Base-by-base conservation (phyloP, 2,113 vertebrate genomes). In the Turnix velox region DNA sequence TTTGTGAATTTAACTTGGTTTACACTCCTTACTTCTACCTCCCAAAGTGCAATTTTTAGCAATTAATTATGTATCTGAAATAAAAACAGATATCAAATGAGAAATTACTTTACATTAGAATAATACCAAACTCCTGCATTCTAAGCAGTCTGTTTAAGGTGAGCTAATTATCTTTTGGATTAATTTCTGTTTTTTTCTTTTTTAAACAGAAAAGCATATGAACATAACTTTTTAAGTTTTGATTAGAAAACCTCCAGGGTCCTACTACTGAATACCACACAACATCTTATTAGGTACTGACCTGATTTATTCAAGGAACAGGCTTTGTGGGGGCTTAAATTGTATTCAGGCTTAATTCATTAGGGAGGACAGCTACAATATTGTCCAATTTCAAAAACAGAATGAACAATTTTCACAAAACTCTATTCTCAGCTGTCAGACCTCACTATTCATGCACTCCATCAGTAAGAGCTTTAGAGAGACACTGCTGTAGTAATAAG, bases 91-190 rank as follows among this genome's bases (percentile, higher is more conserved):
- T 62, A 42, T 28, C 45, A 84, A 89, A 84, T 15, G 18, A 81
- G 54, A 88, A 93, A 80, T 18, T 23, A 12, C 25, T 49, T 58
- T 23, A 63, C 74, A 14, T 55, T 80, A 30, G 51, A 82, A 17
- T 10, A 75, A 0, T 9, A 58, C 12, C 43, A 67, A 17, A 71
- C 18, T 67, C 62, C 68, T 0, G 0, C 51, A 83, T 52, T 75
- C 25, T 28, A 51, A 49, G 52, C 9, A 1, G 10, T 40, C 73
- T 90, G 22, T 35, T 83, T 25, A 68, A 75, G 58, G 24, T 31
- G 40, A 84, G 13, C 17, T 66, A 80, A 48, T 14, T 73, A 25
- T 16, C 24, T 61, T 59, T 17, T 18, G 7, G 12, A 19, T 92
- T 76, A 2, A 31, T 43, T 65, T 85, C 37, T 65, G 22, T 3